Evolutionary conservation across 2,888 invertebrate species (phyloP).

Genomic region (Drosophila phalerata): DNA sequence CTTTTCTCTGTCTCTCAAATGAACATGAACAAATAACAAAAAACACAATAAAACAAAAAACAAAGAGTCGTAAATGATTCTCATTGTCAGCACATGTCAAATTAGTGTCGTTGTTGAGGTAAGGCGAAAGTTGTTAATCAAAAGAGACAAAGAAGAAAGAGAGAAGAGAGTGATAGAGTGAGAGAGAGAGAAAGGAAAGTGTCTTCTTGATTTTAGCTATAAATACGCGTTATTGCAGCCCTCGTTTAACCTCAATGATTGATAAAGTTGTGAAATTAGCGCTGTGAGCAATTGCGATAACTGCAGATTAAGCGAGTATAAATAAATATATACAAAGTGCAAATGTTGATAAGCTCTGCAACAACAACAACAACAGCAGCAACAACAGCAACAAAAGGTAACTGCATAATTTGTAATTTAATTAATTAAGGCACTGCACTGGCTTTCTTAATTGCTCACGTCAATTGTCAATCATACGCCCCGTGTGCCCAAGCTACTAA

Average conservation of each 20-base stretch:
- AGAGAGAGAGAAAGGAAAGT: conserved; percentile 9
- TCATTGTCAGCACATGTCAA: conserved; percentile 19
- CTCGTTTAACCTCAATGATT: conserved; percentile 25
- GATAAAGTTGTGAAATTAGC: conserved; percentile 47
- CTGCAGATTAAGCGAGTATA: conserved; percentile 14
- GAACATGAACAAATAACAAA: conserved; percentile 3
- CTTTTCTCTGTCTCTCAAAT: conserved; percentile 5
- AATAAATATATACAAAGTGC: conserved; percentile 16
- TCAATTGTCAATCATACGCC: conserved; percentile 69
- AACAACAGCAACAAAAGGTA: conserved; percentile 1
- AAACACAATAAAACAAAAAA: background rate
- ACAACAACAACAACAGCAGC: background rate
- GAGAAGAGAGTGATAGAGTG: background rate
- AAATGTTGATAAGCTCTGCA: conserved; percentile 37
- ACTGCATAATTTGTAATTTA: conserved; percentile 76
- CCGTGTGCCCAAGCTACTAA: conserved; percentile 41
- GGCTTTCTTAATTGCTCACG: conserved; percentile 64
- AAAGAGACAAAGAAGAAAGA: background rate
- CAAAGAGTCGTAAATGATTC: conserved; percentile 26
- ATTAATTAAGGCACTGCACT: conserved; percentile 61
- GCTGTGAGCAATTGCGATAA: conserved; percentile 21
- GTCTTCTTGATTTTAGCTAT: conserved; percentile 20
- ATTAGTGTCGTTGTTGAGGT: conserved; percentile 3
- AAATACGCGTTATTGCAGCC: conserved; percentile 5
- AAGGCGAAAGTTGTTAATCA: conserved; percentile 22